Percentiles rank a stretch among this genome's conserved stretches.
Conservation (phyloP, 2,888 invertebrate species). For the Aproaerema taeniolella region DNA sequence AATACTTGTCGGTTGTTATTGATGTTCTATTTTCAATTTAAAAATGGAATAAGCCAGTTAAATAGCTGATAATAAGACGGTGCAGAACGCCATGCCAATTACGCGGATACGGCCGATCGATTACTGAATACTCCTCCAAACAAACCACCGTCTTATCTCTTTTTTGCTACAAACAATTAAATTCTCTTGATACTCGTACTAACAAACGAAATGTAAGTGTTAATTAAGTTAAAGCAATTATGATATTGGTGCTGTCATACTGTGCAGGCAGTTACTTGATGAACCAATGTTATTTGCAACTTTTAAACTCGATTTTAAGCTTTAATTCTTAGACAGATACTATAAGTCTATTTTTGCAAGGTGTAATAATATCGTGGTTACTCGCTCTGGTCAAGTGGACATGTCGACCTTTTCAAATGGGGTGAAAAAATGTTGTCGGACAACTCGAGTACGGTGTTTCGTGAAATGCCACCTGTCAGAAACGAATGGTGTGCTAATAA, state of each 20-base stretch:
- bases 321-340: too few relatives aligned
- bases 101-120: slow-evolving; percentile 12
- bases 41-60: slow-evolving; percentile 5
- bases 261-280: slow-evolving; percentile 31
- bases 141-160: slow-evolving; percentile 6
- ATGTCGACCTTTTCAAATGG: slow-evolving; percentile 49
- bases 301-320: too few relatives aligned
- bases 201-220: slow-evolving; percentile 42
- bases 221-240: slow-evolving; percentile 59
- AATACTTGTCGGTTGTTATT: too few relatives aligned
- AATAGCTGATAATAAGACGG: slow-evolving; percentile 14
- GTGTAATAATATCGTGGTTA: slow-evolving; percentile 11
- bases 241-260: slow-evolving; percentile 31
- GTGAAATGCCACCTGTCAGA: slow-evolving; percentile 59
- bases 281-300: too few relatives aligned
- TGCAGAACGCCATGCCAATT: slow-evolving; percentile 10
- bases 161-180: slow-evolving; percentile 34
- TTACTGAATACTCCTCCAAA: slow-evolving; percentile 14
- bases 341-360: too few relatives aligned
- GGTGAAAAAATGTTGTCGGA: slow-evolving; percentile 38
- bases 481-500: slow-evolving; percentile 31
- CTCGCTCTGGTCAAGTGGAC: slow-evolving; percentile 30
- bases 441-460: slow-evolving; percentile 33
- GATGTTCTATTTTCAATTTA: slow-evolving; percentile 14
- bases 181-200: slow-evolving; percentile 29